A percentile compares a stretch with the other conserved stretches of the same genome.
Conservation (phyloP, 2,888 invertebrate species). For the Deilephila porcellus region DNA sequence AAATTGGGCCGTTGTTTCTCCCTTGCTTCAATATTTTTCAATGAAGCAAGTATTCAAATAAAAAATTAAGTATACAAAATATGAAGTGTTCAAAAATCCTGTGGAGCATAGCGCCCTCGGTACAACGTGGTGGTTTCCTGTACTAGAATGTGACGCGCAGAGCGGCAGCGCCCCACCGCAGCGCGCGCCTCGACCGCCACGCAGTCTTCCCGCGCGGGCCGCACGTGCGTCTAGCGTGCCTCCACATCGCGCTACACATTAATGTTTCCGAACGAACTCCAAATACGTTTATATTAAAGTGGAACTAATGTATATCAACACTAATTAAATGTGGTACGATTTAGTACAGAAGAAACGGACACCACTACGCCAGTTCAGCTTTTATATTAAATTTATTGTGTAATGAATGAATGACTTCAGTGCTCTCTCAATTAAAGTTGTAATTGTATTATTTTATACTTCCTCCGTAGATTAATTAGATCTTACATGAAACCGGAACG, state of each 20-base stretch:
- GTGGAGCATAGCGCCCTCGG: slow-evolving; percentile 63
- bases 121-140: slow-evolving; percentile 55
- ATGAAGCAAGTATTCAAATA: background rate
- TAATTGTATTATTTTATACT: slow-evolving; percentile 77
- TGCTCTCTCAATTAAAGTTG: slow-evolving; percentile 73
- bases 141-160: slow-evolving; percentile 55
- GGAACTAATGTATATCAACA: slow-evolving; percentile 57
- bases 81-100: slow-evolving; percentile 10
- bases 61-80: background rate
- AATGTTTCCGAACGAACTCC: slow-evolving; percentile 67
- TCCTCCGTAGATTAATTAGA: slow-evolving; percentile 75
- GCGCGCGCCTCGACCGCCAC: slow-evolving; percentile 75
- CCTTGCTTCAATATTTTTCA: background rate
- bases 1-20: background rate
- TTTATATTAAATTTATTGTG: slow-evolving; percentile 49
- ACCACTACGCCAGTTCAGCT: slow-evolving; percentile 47
- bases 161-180: slow-evolving; percentile 66
- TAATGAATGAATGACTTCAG: slow-evolving; percentile 63
- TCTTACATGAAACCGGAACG: slow-evolving; percentile 77
- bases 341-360: slow-evolving; percentile 55
- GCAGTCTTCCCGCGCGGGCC: slow-evolving; percentile 84
- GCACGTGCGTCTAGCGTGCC: slow-evolving; percentile 80
- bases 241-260: slow-evolving; percentile 58
- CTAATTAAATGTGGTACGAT: slow-evolving; percentile 55
- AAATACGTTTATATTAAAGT: slow-evolving; percentile 60